Base-by-base conservation (phyloP, 2,797 vertebrate genomes). In the Cuniculus paca region DNA sequence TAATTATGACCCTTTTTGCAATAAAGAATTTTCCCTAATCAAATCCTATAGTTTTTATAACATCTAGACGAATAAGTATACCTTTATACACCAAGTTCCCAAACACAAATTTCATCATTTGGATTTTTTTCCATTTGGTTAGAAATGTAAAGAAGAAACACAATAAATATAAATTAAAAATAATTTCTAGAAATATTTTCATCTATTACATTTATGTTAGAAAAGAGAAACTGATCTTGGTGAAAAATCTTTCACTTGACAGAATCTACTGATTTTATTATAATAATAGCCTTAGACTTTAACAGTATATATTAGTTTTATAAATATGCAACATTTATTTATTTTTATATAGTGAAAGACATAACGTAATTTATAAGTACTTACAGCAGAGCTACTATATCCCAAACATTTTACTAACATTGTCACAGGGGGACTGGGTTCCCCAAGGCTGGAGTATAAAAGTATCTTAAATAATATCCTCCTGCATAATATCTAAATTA, bases 281-380 rank as follows among this genome's bases (percentile, higher is more conserved):
- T 77, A 63, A 91, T 11, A 91, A 74, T 26, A 83, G 65, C 34
- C 75, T 83, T 86, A 91, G 26, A 85, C 77, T 92, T 78, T 94
- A 90, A 91, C 26, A 87, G 45, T 70, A 56, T 24, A 61, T 39
- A 70, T 70, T 63, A 90, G 70, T 56, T 79, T 81, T 90, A 79
- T 0, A 88, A 52, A 96, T 94, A 68, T 34, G 28, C 26, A 84
- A 36, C 52, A 28, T 19, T 91, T 58, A 74, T 75, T 17, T 90
- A n/a, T 60, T 89, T 93, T 95, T 58, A 85, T 58, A 75, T 48
- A 96, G 50, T 90, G 79, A 79, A 91, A 75, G 50, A 85, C 94
- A 93, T 31, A 82, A 26, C 42, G 93, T 52, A 88, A 80, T 93
- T 95, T 91, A 61, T 87, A 92, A 61, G n/a, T 93, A 91, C 87